Evolutionary conservation across 2,888 invertebrate genomes (phyloP).

Genomic region (Aplocera efformata): DNA sequence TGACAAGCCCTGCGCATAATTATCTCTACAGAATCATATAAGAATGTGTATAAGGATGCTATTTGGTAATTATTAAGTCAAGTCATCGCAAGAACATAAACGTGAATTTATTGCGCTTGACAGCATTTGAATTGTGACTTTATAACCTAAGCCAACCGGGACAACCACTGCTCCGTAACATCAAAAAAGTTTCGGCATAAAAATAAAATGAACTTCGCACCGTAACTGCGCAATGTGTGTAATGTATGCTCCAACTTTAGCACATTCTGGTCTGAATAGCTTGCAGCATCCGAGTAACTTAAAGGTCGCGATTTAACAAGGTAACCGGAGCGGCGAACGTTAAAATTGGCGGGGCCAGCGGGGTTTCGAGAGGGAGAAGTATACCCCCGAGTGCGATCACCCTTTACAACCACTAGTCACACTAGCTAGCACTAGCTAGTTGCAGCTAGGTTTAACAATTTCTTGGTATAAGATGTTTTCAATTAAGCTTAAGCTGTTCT

Average conservation of each 20-base stretch:
- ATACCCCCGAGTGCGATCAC: slow-evolving; percentile 48
- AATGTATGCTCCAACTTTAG: slow-evolving; percentile 25
- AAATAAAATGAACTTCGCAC: slow-evolving; percentile 19
- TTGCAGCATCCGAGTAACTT: slow-evolving; percentile 29
- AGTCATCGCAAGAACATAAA: no score
- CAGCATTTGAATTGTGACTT: background rate
- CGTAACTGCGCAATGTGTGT: slow-evolving; percentile 13
- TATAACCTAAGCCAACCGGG: background rate
- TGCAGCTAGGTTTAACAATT: slow-evolving; percentile 9
- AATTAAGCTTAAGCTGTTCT: background rate
- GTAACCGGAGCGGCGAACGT: slow-evolving; percentile 43
- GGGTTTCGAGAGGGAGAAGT: slow-evolving; percentile 40
- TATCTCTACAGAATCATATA: no score
- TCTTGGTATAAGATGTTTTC: slow-evolving; percentile 5
- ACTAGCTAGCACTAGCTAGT: slow-evolving; percentile 21
- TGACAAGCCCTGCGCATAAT: no score
- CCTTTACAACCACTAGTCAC: slow-evolving; percentile 42
- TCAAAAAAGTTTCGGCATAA: slow-evolving; percentile 13
- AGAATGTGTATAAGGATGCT: no score
- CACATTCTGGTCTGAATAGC: slow-evolving; percentile 26
- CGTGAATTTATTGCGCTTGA: no score
- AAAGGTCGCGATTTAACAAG: slow-evolving; percentile 40
- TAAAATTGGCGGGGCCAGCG: slow-evolving; percentile 34
- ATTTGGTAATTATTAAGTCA: no score
- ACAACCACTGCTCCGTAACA: slow-evolving; percentile 1